Percentiles rank a stretch among this genome's conserved stretches.
Evolutionary conservation across 2,888 invertebrate species (phyloP).

Genomic region (Rosalia funebris): DNA sequence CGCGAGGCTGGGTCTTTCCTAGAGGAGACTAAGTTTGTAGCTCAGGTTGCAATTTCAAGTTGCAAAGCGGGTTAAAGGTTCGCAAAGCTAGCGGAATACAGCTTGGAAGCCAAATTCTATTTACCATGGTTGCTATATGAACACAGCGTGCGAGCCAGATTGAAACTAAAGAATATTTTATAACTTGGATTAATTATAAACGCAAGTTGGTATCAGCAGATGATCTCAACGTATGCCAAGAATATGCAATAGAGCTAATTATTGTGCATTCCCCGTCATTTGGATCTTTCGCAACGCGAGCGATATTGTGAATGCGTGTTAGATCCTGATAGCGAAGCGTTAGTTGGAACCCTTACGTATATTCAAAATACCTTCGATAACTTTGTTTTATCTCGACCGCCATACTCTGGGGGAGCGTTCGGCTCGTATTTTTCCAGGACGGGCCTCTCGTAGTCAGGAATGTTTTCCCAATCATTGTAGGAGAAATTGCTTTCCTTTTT

Average conservation of each 20-base stretch:
- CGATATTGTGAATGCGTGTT: slow-evolving; percentile 23
- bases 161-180: slow-evolving; percentile 42
- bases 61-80: slow-evolving; percentile 8
- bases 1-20: slow-evolving; percentile 57
- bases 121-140: slow-evolving; percentile 18
- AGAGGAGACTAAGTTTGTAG: slow-evolving; percentile 13
- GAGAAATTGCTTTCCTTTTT: slow-evolving; percentile 52
- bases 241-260: slow-evolving; percentile 38
- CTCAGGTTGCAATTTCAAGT: slow-evolving; percentile 1
- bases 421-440: slow-evolving; percentile 76
- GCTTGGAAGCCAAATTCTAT: slow-evolving; percentile 18
- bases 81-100: neutral
- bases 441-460: slow-evolving; percentile 81
- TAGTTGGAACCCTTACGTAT: neutral
- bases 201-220: slow-evolving; percentile 35
- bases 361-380: slow-evolving; percentile 57
- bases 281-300: slow-evolving; percentile 15
- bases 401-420: slow-evolving; percentile 63
- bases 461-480: slow-evolving; percentile 60
- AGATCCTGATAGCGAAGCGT: neutral
- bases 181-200: slow-evolving; percentile 35
- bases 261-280: slow-evolving; percentile 32
- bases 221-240: slow-evolving; percentile 45
- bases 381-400: slow-evolving; percentile 65
- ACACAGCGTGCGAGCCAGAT: slow-evolving; percentile 41